Evolutionary conservation across 64 coral and sea anemone species (phyloP), one percentile per base, ranked within the genome.

Genomic region (Montipora sp.): DNA sequence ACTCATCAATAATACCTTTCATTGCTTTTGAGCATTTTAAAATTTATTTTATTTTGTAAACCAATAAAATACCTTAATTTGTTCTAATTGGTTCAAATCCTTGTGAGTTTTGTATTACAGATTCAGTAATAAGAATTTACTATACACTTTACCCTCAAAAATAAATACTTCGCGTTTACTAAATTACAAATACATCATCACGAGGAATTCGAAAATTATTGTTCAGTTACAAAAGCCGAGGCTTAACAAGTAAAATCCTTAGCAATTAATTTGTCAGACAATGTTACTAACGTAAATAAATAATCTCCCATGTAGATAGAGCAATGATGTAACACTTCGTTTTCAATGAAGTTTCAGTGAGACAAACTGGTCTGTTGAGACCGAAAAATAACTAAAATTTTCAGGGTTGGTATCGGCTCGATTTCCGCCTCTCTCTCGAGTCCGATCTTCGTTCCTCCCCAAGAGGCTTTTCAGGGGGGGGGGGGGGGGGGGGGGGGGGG

Each of bases 1-100:
- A 57, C 6, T 57, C 53, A 57, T 8, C 11, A 7, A 57, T 11
- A 57, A 7, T 57, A 57, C 7, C 13, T 16, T 63, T 16, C 59
- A 14, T 15, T 16, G 59, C 10, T 18, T 84, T 48, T 68, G 58
- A 18, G 48, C 23, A 82, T 60, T 82, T 63, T 82, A n/a, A 82
- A 57, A 43, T 82, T 82, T 47, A 66, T 49, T 70, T 5, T 49
- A 11, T 71, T 48, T 22, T 85, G 6, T 19, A 72, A 69, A 70
- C 61, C 47, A 71, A 22, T 85, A 72, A 71, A 85, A 84, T 49
- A 49, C 13, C 66, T 85, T 8, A 85, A 51, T 71, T 85, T 47
- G 2, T 68, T 18, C 1, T 44, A 43, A 20, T 68, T 83, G 23
- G 24, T 68, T 68, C 44, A 3, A 47, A 48, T 44, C 22, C 50